These are phyloP conservation scores for Macropus fuliginosus DNA, from an alignment of 2,797 vertebrate species.

Conservation along the genomic window DNA sequence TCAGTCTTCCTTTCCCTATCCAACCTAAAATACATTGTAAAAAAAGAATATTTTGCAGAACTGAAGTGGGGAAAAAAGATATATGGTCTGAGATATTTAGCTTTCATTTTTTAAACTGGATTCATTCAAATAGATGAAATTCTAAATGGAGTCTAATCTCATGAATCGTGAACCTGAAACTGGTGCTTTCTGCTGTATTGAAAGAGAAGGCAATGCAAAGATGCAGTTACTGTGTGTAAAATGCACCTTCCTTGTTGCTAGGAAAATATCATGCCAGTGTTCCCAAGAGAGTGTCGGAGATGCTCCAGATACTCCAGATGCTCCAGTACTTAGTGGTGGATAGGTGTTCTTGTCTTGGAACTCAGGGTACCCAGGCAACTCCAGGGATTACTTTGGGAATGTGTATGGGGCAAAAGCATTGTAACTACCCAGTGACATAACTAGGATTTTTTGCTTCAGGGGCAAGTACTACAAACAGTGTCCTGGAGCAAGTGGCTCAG, in stretches of 20 bases:
- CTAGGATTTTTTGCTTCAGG: background rate
- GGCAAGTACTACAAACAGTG: background rate
- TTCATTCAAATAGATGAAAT: background rate
- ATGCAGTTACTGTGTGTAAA: background rate
- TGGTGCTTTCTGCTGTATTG: background rate
- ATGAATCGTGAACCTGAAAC: background rate
- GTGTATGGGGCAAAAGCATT: background rate
- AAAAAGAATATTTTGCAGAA: background rate
- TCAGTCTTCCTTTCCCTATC: background rate
- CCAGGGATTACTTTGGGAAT: background rate
- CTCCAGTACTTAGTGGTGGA: background rate
- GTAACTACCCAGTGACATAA: background rate
- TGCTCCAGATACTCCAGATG: background rate
- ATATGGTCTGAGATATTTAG: background rate
- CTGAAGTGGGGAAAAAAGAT: background rate
- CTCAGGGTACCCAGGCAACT: background rate
- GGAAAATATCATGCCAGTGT: background rate
- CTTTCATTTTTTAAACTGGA: background rate
- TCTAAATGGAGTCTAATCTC: background rate
- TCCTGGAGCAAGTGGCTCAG: background rate
- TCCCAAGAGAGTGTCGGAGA: background rate
- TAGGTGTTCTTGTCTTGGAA: background rate
- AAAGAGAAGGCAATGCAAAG: background rate
- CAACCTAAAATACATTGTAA: background rate
- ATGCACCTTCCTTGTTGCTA: background rate